Conservation (phyloP, 2,113 vertebrate genomes). For the Vulpes ferrilata region DNA sequence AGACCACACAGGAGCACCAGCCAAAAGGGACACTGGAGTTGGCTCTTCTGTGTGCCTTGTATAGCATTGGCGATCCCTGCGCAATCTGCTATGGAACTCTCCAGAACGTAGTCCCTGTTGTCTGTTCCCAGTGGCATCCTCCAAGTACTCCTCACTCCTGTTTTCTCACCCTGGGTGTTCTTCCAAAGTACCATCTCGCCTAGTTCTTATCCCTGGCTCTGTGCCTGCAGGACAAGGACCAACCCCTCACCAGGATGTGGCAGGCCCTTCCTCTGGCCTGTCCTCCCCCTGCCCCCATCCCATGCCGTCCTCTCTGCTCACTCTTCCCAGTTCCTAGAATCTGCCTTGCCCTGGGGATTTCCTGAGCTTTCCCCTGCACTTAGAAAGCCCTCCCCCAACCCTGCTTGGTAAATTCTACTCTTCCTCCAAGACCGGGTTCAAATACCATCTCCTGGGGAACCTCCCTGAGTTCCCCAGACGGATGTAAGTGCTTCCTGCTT, state of each 20-base stretch:
- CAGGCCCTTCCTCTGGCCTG: not conserved
- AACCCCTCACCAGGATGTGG: rapidly evolving
- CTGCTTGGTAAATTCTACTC: not conserved
- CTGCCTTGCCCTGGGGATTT: not conserved
- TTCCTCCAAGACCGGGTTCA: not conserved
- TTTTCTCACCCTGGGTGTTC: not conserved
- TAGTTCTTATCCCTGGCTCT: not conserved
- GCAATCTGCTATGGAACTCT: not conserved
- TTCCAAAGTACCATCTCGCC: not conserved
- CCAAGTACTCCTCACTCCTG: not conserved
- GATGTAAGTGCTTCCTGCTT: not conserved
- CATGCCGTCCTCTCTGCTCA: not conserved
- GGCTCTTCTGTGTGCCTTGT: not conserved
- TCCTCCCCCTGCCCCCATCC: too few species aligned
- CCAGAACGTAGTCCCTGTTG: not conserved
- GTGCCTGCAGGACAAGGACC: not conserved
- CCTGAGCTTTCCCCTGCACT: not conserved
- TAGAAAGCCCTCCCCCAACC: not conserved
- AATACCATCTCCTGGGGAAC: not conserved
- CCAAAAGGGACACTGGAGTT: not conserved
- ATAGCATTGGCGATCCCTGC: not conserved
- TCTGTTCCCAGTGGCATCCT: not conserved
- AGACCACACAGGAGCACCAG: not conserved
- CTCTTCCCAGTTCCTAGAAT: not conserved
- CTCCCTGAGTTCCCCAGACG: not conserved